Evolutionary conservation across 2,888 invertebrate genomes (phyloP), one percentile per base, ranked within the genome.

Genomic region (Cremastinae sp.): DNA sequence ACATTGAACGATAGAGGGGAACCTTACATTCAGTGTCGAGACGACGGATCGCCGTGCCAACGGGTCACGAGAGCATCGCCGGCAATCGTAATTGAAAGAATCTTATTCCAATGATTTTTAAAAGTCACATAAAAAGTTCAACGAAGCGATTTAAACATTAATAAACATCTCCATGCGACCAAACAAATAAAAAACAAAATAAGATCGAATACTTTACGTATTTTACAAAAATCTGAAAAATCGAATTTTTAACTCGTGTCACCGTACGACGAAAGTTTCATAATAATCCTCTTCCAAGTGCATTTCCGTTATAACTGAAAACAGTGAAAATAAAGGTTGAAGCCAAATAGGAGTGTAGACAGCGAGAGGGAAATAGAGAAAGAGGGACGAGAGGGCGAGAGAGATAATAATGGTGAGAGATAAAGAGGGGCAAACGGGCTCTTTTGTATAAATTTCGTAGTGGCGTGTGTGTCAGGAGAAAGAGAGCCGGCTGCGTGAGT

Each of bases 351-450:
- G 16, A 56, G n/a, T 9, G 16, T 9, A 16, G 28, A 58, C 39
- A 72, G 74, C 61, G 81, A 80, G 78, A 35, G 47, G 74, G 53
- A 70, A 43, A n/a, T 12, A 61, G 72, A 56, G 78, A 43, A 69
- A 80, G 76, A 43, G 39, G 74, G 65, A n/a, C n/a, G n/a, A 64
- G 53, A 47, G 75, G 62, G 53, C 59, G 12, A 9, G 12, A 8
- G 20, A 12, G 28, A 16, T 1, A 16, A 8, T 14, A 16, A 43
- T 10, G 2, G 7, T 62, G 73, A 72, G 62, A 75, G 59, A 71
- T 58, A 64, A 73, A 55, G 78, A 45, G 75, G 79, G 79, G 72
- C 51, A 78, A 78, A 76, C 39, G 75, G 28, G 53, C 10, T 64
- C 69, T 61, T 37, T 35, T 75, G 20, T 22, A 28, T 43, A 41